Evolutionary conservation across 2,113 vertebrate genomes (phyloP), one percentile per base, ranked within the genome.

Genomic region (Sturnus vulgaris): DNA sequence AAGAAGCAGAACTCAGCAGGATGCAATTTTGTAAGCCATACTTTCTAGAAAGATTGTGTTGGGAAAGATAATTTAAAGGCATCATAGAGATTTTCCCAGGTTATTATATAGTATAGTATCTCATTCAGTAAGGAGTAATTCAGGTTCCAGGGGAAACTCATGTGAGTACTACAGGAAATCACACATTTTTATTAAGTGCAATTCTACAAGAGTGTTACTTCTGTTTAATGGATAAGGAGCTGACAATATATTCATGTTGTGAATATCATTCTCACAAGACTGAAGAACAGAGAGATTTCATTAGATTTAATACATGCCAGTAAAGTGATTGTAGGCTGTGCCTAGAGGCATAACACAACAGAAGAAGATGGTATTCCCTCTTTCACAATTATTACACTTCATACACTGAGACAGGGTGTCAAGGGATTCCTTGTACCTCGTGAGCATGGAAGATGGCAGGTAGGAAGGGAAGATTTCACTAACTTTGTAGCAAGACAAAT

Each of bases 281-380:
- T 23, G 31, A 89, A 81, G 49, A 92, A 80, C 28, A 80, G 22
- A 61, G 66, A 82, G 28, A 86, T 88, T 94, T 92, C 79, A 92
- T 86, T 80, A 90, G 40, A 72, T 88, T 82, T 80, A 94, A 86
- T 69, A 90, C 2, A 1, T 80, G 71, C 23, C 71, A 53, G 63
- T 60, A 65, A 72, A 94, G 79, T 30, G 35, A 92, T 57, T 90
- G 71, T 33, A 83, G 73, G 79, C 92, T 92, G 78, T 61, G 60
- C 82, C 90, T 59, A 92, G 90, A 90, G 66, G 96, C 88, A 59
- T 52, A 92, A 82, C 63, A 65, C 75, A 93, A 88, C 65, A 72
- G 61, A 70, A 47, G 46, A 90, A 27, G n/a, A 93, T 53, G 37
- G 69, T 80, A 90, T 88, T 92, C 75, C 70, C 3, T 11, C 63